Evolutionary conservation across 2,888 invertebrate genomes (phyloP), one percentile per base, ranked within the genome.

Genomic region (Sympetrum striolatum): DNA sequence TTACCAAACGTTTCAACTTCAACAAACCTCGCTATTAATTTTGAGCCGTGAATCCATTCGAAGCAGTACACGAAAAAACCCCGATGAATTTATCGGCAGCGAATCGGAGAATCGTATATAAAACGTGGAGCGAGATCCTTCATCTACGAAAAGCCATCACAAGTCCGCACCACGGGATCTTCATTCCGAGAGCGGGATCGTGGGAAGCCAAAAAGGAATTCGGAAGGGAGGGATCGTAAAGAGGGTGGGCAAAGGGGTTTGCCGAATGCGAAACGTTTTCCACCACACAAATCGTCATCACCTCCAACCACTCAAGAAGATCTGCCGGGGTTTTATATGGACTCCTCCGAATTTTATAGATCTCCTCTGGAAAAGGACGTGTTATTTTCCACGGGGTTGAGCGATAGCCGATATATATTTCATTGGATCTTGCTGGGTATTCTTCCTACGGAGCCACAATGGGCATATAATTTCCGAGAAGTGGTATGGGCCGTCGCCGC

Each of bases 241-340:
- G 37, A 80, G 37, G 37, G 80, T 80, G 80, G 80, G 12, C 15
- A 80, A 35, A 5, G 37, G 37, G 39, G 80, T 39, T 37, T 22
- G 80, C 15, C 37, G 39, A 80, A 80, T 80, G 80, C 35, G 80
- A 80, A 39, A 80, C 80, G 80, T 39, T 80, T 80, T 80, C 80
- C 80, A 80, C 80, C 80, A 80, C 80, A 37, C 80, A 80, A 80
- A 80, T 80, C 80, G 80, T 80, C 80, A 80, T 80, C 80, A 80
- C 80, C 80, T 80, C 80, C 80, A n/a, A 39, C 39, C 80, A 39
- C 80, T 39, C 80, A 35, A 80, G 37, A 35, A 37, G 80, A 80
- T 80, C 80, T 80, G 80, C 80, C 39, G 18, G 37, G 80, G 37
- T 39, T 80, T 80, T 80, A 80, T 80, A 80, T 80, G 37, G 37